Percentiles rank a stretch among this genome's conserved stretches.
Evolutionary conservation across 2,888 invertebrate genomes (phyloP).

Genomic region (Pammene aurita): DNA sequence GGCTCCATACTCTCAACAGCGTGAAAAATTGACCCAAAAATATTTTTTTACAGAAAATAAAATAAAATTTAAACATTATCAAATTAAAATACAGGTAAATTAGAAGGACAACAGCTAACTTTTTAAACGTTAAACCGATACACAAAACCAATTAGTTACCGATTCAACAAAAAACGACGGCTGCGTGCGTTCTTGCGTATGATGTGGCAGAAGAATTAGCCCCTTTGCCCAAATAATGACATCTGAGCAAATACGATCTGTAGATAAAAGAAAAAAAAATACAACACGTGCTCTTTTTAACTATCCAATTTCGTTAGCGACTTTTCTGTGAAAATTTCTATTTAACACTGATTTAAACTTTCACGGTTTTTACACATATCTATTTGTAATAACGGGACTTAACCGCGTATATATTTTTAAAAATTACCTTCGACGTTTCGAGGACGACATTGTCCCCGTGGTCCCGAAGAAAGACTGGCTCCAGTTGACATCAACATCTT

Average conservation of each 20-base stretch:
- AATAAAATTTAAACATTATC: too few relatives aligned
- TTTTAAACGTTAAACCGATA: constrained; percentile 43
- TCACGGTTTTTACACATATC: too few relatives aligned
- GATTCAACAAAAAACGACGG: constrained; percentile 55
- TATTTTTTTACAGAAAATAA: neutral
- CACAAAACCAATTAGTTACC: constrained; percentile 57
- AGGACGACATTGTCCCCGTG: too few relatives aligned
- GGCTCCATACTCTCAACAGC: too few relatives aligned
- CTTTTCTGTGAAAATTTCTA: neutral
- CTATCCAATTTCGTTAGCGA: neutral
- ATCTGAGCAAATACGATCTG: constrained; percentile 64
- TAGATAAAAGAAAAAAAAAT: constrained; percentile 45
- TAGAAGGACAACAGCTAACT: neutral
- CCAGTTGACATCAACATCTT: too few relatives aligned
- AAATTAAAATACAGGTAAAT: neutral
- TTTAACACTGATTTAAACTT: neutral
- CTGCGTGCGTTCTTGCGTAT: constrained; percentile 63
- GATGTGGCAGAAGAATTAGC: constrained; percentile 59
- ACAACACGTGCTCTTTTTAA: constrained; percentile 28
- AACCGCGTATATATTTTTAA: too few relatives aligned
- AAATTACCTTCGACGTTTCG: too few relatives aligned
- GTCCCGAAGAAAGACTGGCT: too few relatives aligned
- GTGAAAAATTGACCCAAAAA: too few relatives aligned
- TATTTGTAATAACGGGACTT: too few relatives aligned
- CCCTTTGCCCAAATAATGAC: constrained; percentile 66